A percentile compares a stretch with the other conserved stretches of the same genome.
phyloP scores from a whole-genome alignment of 1,140 invertebrate genomes.

The Agraylea sexmaculata region DNA sequence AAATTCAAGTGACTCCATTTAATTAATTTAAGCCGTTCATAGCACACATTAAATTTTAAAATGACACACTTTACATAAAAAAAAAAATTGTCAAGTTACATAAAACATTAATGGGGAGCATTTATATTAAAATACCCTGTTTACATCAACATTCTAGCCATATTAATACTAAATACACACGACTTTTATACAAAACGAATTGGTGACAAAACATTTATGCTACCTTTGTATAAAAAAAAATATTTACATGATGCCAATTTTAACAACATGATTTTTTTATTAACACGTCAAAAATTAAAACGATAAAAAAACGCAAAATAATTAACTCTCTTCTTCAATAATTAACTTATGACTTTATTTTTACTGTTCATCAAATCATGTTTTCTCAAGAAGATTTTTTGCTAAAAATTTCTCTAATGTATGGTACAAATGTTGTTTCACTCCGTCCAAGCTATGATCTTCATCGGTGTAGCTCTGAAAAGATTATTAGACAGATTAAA shows the following conservation, averaged over 20 bases:
- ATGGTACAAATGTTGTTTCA: constrained; percentile 78
- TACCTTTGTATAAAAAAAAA: neutral
- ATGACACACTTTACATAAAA: too few species aligned
- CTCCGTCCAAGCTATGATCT: constrained; percentile 69
- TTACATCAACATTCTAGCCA: neutral
- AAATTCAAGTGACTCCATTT: too few species aligned
- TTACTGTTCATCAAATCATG: neutral
- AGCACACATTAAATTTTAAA: too few species aligned
- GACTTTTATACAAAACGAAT: neutral
- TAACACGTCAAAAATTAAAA: neutral
- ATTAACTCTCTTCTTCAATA: neutral
- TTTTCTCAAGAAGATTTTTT: constrained; percentile 22
- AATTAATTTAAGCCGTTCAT: too few species aligned
- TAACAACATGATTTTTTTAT: neutral
- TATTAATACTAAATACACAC: neutral
- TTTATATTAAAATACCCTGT: too few species aligned
- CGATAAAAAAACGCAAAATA: neutral
- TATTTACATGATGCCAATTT: neutral
- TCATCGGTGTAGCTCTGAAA: constrained; percentile 88
- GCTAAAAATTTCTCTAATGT: constrained; percentile 76
- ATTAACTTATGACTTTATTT: neutral
- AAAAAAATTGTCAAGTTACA: too few species aligned
- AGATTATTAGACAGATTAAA: constrained; percentile 7
- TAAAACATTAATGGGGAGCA: too few species aligned
- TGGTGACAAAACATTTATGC: neutral